Percentiles rank a stretch among this genome's conserved stretches.
Conservation (phyloP, 1,140 invertebrate species). For the Pantala flavescens region DNA sequence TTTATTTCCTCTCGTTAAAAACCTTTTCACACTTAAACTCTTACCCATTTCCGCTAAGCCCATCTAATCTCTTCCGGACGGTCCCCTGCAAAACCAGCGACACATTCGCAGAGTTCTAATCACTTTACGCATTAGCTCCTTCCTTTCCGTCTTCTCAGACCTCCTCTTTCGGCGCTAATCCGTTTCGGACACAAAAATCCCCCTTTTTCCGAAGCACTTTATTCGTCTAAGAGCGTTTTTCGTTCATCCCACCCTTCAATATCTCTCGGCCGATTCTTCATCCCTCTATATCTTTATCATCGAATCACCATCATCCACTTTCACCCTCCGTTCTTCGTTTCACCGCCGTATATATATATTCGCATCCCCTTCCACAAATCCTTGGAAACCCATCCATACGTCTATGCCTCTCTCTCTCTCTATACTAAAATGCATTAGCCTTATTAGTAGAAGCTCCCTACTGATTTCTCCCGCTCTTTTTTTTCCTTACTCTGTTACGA, state of each 20-base stretch:
- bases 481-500: not conserved
- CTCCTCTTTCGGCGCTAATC: too few relatives aligned
- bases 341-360: not conserved
- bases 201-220: too few relatives aligned
- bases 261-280: too few relatives aligned
- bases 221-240: too few relatives aligned
- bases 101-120: not conserved
- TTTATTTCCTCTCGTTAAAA: too few relatives aligned
- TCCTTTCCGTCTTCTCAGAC: not conserved
- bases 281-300: too few relatives aligned
- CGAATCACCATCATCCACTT: not conserved
- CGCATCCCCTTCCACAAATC: not conserved
- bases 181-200: too few relatives aligned
- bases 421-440: not conserved
- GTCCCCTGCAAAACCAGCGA: too few relatives aligned
- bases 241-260: too few relatives aligned
- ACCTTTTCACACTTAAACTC: too few relatives aligned
- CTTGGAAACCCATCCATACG: not conserved
- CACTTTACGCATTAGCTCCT: conserved; percentile 5
- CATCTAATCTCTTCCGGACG: too few relatives aligned
- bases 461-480: not conserved
- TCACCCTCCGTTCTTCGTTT: not conserved
- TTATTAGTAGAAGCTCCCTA: not conserved
- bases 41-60: too few relatives aligned
- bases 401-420: not conserved